A percentile compares a stretch with the other conserved stretches of the same genome.
These are phyloP conservation scores for Temnothorax ravouxi DNA, from an alignment of 2,888 invertebrate species.

Conservation along the genomic window DNA sequence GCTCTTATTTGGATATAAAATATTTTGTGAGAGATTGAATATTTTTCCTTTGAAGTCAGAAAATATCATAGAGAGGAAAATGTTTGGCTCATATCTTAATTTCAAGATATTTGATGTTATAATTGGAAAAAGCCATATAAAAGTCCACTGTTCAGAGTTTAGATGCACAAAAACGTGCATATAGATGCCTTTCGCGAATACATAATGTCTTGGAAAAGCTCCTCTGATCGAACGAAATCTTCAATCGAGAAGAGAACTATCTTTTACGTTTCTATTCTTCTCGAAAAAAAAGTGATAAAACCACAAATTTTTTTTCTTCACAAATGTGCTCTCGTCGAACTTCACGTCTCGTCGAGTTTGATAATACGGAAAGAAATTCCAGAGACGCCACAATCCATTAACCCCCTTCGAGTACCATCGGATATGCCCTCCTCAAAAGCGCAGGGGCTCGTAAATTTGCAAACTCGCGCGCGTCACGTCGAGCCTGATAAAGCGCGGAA, in stretches of 20 bases:
- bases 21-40: background rate
- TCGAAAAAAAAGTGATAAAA: background rate
- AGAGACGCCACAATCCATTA: slow-evolving; percentile 39
- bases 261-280: background rate
- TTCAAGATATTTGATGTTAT: background rate
- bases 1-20: background rate
- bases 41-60: background rate
- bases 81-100: background rate
- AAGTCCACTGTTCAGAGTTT: slow-evolving; percentile 24
- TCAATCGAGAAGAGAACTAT: background rate
- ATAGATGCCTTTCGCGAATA: background rate
- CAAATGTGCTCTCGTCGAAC: background rate
- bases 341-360: background rate
- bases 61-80: background rate
- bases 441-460: slow-evolving; percentile 37
- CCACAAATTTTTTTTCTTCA: slow-evolving; percentile 1
- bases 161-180: background rate
- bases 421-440: slow-evolving; percentile 10
- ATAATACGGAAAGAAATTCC: slow-evolving; percentile 35
- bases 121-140: background rate
- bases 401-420: background rate
- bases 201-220: background rate
- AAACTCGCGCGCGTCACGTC: slow-evolving; percentile 24
- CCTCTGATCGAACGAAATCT: background rate
- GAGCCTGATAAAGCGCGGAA: slow-evolving; percentile 44